Base-by-base conservation (phyloP, 2,888 invertebrate species). In the Erebia palarica region DNA sequence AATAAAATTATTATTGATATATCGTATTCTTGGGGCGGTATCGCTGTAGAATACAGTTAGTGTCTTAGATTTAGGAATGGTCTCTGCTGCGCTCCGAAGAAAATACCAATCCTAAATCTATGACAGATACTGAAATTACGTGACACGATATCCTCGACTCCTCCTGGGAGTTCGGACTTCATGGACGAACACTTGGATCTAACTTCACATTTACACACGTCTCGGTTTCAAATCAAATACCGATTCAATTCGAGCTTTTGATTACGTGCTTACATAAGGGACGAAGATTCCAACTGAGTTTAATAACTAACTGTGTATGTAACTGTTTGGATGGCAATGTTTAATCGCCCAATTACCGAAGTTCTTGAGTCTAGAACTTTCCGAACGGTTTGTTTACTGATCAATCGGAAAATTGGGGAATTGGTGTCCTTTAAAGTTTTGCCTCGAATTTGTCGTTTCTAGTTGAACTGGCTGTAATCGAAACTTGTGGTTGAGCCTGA, bases 401-500 rank as follows among this genome's bases (percentile, higher is more conserved):
- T 70, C 73, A 57, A 63, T 73, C 55, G 68, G 67, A 72, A 74
- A 72, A 74, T 72, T 74, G 72, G 72, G 74, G 68, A 68, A 67
- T 70, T 61, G 69, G 60, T 51, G 67, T 53, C 65, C 69, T 69
- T 44, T 57, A 58, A 61, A 73, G 64, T 69, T 68, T 65, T 16
- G 42, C 60, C 3, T 44, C 60, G 27, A 21, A 66, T 66, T 57
- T 67, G 55, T 63, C 36, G 65, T 18, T 10, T 60, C 42, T 53
- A 10, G 51, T n/a, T 49, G 65, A 27, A 57, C 18, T 51, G n/a
- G 53, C 59, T 59, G 51, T 51, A 58, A 59, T 42, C 16, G 42
- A 4, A 21, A 47, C 47, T 63, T 14, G 10, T 8, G 16, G 47
- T 63, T 21, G 49, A 4, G 9, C 18, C 14, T 8, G 21, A 49